These are phyloP conservation scores for Brevimyrus niger DNA, from an alignment of 2,113 vertebrate genomes.

Conservation along the genomic window DNA sequence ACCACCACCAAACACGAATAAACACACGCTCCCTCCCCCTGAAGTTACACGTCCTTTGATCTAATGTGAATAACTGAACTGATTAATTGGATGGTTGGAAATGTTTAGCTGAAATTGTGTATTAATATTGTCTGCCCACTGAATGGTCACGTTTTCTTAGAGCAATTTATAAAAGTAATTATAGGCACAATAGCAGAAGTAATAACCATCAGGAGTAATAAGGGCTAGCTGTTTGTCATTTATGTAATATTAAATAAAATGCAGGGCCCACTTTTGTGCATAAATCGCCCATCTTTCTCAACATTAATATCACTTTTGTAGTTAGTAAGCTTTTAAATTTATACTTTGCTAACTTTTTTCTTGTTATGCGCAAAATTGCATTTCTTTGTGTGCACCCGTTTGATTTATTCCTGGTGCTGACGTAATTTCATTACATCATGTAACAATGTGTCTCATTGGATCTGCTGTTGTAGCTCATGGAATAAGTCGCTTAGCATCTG, in stretches of 20 bases:
- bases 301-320: neutral
- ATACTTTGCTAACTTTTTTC: neutral
- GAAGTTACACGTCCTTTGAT: neutral
- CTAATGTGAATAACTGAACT: slow-evolving; percentile 3
- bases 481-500: neutral
- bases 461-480: neutral
- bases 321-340: neutral
- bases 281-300: neutral
- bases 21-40: neutral
- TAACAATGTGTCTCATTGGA: neutral
- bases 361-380: neutral
- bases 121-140: too few species aligned
- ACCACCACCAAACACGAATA: neutral
- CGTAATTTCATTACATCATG: neutral
- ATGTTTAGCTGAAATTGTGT: neutral
- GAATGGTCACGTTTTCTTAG: neutral
- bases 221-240: slow-evolving; percentile 5
- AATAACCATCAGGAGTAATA: slow-evolving; percentile 4
- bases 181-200: slow-evolving; percentile 1
- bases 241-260: slow-evolving; percentile 7
- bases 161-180: slow-evolving; percentile 14
- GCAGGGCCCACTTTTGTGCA: neutral
- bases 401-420: neutral
- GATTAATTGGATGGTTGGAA: neutral
- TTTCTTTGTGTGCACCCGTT: neutral